A percentile compares a stretch with the other conserved stretches of the same genome.
Evolutionary conservation across 2,888 invertebrate species (phyloP).

Genomic region (Empis livida): DNA sequence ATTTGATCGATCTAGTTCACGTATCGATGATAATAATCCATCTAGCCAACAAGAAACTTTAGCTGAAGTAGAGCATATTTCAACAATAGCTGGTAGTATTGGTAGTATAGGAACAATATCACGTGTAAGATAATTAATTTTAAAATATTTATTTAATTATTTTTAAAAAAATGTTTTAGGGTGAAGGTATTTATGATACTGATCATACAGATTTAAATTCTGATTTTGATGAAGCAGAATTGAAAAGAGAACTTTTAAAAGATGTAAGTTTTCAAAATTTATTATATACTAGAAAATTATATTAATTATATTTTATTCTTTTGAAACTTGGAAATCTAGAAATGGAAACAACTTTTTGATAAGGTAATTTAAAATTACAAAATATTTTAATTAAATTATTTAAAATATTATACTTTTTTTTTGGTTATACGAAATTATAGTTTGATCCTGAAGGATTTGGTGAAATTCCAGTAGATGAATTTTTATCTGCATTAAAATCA

Average conservation of each 20-base stretch:
- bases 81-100: conserved; percentile 61
- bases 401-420: too few relatives aligned
- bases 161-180: too few relatives aligned
- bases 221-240: conserved; percentile 65
- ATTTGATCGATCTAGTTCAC: conserved; percentile 31
- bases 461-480: conserved; percentile 79
- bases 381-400: background rate
- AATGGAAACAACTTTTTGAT: conserved; percentile 81
- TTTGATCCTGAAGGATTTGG: conserved; percentile 89
- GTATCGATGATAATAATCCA: conserved; percentile 21
- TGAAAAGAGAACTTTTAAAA: conserved; percentile 60
- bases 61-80: conserved; percentile 48
- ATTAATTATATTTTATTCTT: conserved; percentile 7
- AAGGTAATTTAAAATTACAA: conserved; percentile 43
- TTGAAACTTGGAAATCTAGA: conserved; percentile 42
- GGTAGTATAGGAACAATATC: conserved; percentile 46
- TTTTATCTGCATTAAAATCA: conserved; percentile 60
- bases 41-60: conserved; percentile 44
- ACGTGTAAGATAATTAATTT: conserved; percentile 27
- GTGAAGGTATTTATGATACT: conserved; percentile 57
- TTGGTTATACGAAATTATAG: conserved; percentile 36
- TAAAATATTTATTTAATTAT: background rate
- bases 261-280: conserved; percentile 48
- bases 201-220: conserved; percentile 72
- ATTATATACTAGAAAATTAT: background rate